Conservation (phyloP, 2,113 vertebrate species). For the Phalacrocorax aristotelis region DNA sequence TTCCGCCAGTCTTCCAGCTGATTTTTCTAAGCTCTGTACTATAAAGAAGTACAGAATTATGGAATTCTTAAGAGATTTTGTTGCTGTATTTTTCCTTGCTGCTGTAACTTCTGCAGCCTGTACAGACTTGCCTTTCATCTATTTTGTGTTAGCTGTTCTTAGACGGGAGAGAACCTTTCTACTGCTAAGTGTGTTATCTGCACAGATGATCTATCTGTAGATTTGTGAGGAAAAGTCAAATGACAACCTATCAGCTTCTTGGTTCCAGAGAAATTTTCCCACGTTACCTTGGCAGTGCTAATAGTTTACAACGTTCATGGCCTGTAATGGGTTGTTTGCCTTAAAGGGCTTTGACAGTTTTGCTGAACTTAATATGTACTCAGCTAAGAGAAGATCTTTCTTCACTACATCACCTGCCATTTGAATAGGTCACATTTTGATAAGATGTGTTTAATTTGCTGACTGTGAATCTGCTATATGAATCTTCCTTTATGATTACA, state of each 20-base stretch:
- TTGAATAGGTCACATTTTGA: constrained; percentile 66
- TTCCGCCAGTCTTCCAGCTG: neutral
- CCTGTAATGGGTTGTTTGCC: constrained; percentile 35
- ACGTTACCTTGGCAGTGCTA: constrained; percentile 13
- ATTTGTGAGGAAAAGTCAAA: constrained; percentile 23
- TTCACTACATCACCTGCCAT: constrained; percentile 23
- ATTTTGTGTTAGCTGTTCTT: neutral
- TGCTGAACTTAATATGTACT: constrained; percentile 35
- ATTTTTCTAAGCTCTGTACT: neutral
- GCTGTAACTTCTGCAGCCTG: neutral
- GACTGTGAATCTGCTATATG: neutral
- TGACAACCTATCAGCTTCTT: constrained; percentile 2
- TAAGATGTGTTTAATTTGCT: constrained; percentile 28
- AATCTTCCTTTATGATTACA: neutral
- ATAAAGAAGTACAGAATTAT: neutral
- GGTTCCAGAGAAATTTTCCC: constrained; percentile 8
- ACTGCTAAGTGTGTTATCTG: neutral
- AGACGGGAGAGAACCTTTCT: neutral
- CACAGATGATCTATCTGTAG: neutral
- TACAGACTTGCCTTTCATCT: neutral
- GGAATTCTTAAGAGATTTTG: neutral
- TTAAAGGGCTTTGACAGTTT: constrained; percentile 40
- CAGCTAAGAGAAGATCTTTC: constrained; percentile 33
- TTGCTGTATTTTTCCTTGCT: neutral
- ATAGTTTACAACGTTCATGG: constrained; percentile 29